Evolutionary conservation across 1,140 invertebrate species (phyloP).

Genomic region (Scaptomyza pallida): DNA sequence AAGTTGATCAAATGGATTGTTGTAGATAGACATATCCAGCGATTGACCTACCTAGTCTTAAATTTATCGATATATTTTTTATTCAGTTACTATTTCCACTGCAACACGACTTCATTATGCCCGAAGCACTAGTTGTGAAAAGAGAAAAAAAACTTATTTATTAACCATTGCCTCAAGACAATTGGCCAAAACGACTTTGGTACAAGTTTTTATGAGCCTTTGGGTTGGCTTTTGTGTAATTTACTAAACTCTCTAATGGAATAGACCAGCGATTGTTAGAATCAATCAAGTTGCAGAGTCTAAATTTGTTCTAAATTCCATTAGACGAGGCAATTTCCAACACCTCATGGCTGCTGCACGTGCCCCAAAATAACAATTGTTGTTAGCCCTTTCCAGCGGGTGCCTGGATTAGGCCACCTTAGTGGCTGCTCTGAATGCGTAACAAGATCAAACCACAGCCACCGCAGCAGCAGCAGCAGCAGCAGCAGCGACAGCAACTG

Average conservation of each 20-base stretch:
- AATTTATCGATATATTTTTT: conserved; percentile 10
- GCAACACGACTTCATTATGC: conserved; percentile 42
- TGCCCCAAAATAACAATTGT: conserved; percentile 19
- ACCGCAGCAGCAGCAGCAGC: conserved; percentile 54
- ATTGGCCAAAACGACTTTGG: neutral
- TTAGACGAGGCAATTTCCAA: conserved; percentile 28
- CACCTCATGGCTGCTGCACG: conserved; percentile 36
- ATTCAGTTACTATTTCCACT: conserved; percentile 26
- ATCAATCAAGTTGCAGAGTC: conserved; percentile 39
- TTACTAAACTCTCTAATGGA: conserved; percentile 75
- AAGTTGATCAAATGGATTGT: neutral
- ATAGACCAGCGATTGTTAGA: conserved; percentile 58
- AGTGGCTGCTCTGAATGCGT: conserved; percentile 59
- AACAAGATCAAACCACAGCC: conserved; percentile 80
- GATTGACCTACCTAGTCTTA: too few relatives aligned
- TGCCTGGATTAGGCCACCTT: conserved; percentile 18
- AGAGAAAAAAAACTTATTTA: conserved; percentile 66
- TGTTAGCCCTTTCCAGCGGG: conserved; percentile 1
- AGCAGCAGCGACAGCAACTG: conserved; percentile 9
- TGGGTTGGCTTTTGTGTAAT: conserved; percentile 48
- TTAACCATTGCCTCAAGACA: conserved; percentile 30
- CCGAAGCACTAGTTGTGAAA: conserved; percentile 54
- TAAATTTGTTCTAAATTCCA: conserved; percentile 32
- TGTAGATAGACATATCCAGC: neutral
- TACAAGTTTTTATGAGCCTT: conserved; percentile 16